phyloP scores from a whole-genome alignment of 2,797 vertebrate genomes.

The Hybognathus amarus region DNA sequence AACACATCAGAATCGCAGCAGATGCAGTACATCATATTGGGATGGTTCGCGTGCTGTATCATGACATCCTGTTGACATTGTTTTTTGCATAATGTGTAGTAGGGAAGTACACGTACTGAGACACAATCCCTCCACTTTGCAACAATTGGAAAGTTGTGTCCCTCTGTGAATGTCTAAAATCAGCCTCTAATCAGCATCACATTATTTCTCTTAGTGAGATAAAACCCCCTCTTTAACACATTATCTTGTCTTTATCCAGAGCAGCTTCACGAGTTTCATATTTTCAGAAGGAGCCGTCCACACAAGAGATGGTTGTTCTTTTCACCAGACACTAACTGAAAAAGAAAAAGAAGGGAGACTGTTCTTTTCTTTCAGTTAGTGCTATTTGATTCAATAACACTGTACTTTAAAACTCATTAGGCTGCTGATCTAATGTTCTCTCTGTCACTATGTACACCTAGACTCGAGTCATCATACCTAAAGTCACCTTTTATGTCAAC shows the following conservation, averaged over 20 bases:
- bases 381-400: conserved; percentile 70
- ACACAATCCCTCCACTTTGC: conserved; percentile 28
- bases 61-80: conserved; percentile 1
- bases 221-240: conserved; percentile 62
- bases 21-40: neutral
- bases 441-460: conserved; percentile 28
- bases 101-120: neutral
- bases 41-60: neutral
- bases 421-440: conserved; percentile 49
- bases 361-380: conserved; percentile 54
- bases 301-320: conserved; percentile 16
- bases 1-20: conserved; percentile 16
- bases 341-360: neutral
- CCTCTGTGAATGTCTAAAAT: conserved; percentile 45
- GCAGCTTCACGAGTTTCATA: conserved; percentile 66
- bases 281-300: conserved; percentile 52
- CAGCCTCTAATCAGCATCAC: conserved; percentile 64
- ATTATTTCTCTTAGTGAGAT: conserved; percentile 62
- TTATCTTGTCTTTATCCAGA: conserved; percentile 55
- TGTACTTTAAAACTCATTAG: conserved; percentile 63
- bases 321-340: neutral
- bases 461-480: conserved; percentile 22
- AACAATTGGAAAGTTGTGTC: conserved; percentile 15
- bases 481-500: neutral
- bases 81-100: neutral